A percentile compares a stretch with the other conserved stretches of the same genome.
phyloP scores from a whole-genome alignment of 2,888 invertebrate genomes.

The Lathronympha strigana region DNA sequence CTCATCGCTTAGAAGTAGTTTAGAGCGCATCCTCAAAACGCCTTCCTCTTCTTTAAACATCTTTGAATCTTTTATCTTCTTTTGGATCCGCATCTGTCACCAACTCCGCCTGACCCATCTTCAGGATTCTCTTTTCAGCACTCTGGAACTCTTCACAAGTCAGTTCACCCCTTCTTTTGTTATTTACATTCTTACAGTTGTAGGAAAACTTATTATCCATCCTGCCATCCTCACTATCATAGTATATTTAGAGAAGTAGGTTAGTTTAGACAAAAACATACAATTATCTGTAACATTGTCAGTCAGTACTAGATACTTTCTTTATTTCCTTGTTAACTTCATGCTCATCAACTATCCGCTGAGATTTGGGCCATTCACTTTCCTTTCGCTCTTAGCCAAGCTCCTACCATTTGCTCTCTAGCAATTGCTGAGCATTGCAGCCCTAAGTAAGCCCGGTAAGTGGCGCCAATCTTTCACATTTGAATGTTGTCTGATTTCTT shows the following conservation, averaged over 20 bases:
- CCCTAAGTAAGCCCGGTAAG: not conserved
- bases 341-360: not conserved
- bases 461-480: not conserved
- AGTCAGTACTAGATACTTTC: not conserved
- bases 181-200: no score
- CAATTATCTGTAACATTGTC: not conserved
- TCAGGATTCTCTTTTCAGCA: no score
- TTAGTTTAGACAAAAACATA: not conserved
- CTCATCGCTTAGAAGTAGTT: not conserved
- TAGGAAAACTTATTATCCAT: no score
- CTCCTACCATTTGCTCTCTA: not conserved
- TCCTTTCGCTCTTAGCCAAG: not conserved
- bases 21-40: not conserved
- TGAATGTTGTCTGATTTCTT: not conserved
- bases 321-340: not conserved
- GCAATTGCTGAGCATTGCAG: not conserved
- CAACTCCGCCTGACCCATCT: not conserved
- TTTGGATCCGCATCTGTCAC: not conserved
- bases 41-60: not conserved
- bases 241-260: not conserved
- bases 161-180: no score
- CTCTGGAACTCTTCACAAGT: no score
- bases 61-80: not conserved
- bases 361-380: not conserved
- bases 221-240: no score